Evolutionary conservation across 1,140 invertebrate species (phyloP), one percentile per base, ranked within the genome.

Genomic region (Trachelipus rathkii): DNA sequence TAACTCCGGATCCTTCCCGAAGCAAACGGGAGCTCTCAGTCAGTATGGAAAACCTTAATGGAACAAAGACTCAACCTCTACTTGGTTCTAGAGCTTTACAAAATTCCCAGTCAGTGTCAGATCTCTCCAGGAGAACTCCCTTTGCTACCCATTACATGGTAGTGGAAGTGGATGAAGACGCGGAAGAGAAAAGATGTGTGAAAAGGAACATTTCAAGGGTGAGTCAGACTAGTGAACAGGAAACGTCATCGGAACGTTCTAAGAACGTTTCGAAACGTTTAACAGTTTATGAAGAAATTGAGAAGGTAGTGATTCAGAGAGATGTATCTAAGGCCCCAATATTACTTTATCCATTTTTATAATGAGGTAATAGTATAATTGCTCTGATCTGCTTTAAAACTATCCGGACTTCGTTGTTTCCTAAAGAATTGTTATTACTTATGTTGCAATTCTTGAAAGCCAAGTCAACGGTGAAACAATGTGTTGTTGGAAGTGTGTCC

Each of bases 311-410:
- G 73, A 73, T 81, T 43, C 71, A 24, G 24, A 68, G 77, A 33
- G 80, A 81, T 73, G 80, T 81, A 69, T 71, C 78, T 19, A 78
- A 77, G 45, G 80, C 80, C 53, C 75, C 80, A 44, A 69, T 81
- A n/a, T 72, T 81, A 77, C 78, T n/a, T n/a, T n/a, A n/a, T 81
- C 80, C 53, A 81, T 81, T 69, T 81, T 81, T 77, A 75, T 77
- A 75, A 67, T 13, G 73, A 21, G 19, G 72, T 13, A 50, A 72
- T 2, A 13, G 70, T 44, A 24, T 44, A 10, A 72, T 13, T 44
- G 7, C n/a, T n/a, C n/a, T n/a, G n/a, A n/a, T n/a, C n/a, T n/a
- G n/a, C n/a, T n/a, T n/a, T n/a, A n/a, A n/a, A n/a, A n/a, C n/a
- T n/a, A n/a, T n/a, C n/a, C n/a, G n/a, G n/a, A n/a, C n/a, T n/a